Base-by-base conservation (phyloP, 2,113 vertebrate species). In the Phylloscopus whistleri region DNA sequence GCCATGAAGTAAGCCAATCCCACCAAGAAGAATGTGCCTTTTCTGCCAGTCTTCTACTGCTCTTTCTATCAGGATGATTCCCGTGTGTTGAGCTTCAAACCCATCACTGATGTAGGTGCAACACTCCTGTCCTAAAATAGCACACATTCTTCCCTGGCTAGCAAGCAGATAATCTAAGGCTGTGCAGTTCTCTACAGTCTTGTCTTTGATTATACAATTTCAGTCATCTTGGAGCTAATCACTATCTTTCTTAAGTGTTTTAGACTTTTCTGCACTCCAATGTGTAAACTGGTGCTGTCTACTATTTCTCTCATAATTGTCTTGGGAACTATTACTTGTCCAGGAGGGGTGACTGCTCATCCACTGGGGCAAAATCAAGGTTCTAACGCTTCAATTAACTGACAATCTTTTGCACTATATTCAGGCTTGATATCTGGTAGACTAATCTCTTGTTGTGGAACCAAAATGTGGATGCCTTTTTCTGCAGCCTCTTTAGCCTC, bases 381-480 rank as follows among this genome's bases (percentile, higher is more conserved):
- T 60, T 60, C 46, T 30, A 52, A 30, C 52, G 5, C 37, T 52
- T 72, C 16, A 13, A 30, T 35, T 60, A 60, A 24, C 24, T 72
- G 31, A 13, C 16, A 62, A 0, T 20, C 46, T 72, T 70, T 43
- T 52, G 24, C 13, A 13, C 24, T 72, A 7, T 44, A 43, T 52
- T 70, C 46, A 44, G 20, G 4, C 10, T 52, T 60, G 35, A 24
- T 30, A 41, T 69, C 19, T 59, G 66, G 2, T 70, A 23, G 35
- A 60, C 35, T n/a, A 15, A 69, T 33, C 24, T 51, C 37, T 60
- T 5, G 4, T 30, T 70, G 20, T 0, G 0, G 31, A 60, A 60
- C 20, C 31, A 35, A 43, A 83, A 60, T 4, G 3, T 16, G 16
- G 20, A 20, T 70, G 35, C 26, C 37, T 51, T 83, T 82, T 70